phyloP scores from a whole-genome alignment of 2,113 vertebrate species.

The Actinemys pallida region DNA sequence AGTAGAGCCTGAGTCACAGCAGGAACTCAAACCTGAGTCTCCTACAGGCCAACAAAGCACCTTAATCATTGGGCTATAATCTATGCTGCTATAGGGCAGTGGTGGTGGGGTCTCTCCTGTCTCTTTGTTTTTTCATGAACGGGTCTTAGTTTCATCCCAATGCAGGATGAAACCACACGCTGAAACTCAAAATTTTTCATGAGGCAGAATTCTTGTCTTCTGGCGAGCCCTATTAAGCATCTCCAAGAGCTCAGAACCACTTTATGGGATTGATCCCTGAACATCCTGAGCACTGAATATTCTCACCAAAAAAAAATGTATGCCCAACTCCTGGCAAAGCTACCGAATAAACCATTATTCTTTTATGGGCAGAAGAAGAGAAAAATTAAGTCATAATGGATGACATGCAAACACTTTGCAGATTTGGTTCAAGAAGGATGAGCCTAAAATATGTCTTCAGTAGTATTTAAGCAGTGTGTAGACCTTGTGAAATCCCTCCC shows the following conservation, averaged over 20 bases:
- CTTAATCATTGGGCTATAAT: too few species aligned
- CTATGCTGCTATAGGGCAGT: too few species aligned
- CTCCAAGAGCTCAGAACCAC: background rate
- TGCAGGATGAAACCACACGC: too few species aligned
- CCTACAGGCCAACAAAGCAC: too few species aligned
- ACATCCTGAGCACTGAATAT: background rate
- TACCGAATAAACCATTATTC: constrained; percentile 8
- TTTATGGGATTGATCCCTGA: background rate
- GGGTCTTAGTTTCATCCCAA: too few species aligned
- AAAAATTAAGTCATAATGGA: constrained; percentile 51
- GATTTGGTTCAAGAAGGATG: background rate
- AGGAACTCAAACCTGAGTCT: too few species aligned
- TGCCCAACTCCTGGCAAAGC: background rate
- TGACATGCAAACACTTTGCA: constrained; percentile 45
- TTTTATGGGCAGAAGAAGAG: constrained; percentile 15
- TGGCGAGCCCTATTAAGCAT: too few species aligned
- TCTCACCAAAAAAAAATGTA: fast-evolving
- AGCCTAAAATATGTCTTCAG: background rate
- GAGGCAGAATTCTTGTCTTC: too few species aligned
- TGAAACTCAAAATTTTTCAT: too few species aligned
- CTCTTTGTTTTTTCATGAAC: too few species aligned
- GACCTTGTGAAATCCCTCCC: constrained; percentile 34
- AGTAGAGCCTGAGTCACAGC: too few species aligned
- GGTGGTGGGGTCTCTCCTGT: too few species aligned
- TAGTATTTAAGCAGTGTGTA: background rate